Evolutionary conservation across 2,113 vertebrate species (phyloP), one percentile per base, ranked within the genome.

Genomic region (Coptodon bakossiorum): DNA sequence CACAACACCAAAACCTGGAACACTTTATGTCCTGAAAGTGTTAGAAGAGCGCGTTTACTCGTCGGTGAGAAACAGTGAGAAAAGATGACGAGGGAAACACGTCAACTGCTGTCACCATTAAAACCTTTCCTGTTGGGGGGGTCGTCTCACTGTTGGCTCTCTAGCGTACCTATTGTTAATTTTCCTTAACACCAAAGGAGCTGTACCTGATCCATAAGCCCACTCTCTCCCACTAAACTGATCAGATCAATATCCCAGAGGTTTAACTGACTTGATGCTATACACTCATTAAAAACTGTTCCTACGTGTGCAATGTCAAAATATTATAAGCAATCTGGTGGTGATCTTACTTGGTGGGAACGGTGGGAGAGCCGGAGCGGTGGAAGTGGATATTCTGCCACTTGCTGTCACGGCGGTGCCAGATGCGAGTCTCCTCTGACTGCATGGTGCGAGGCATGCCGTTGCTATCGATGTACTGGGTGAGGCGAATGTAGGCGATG

Each of bases 401-500:
- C 68, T 73, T 73, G 68, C 68, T 73, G 68, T 73, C 68, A 48
- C 68, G 68, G 68, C 68, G 68, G 68, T 73, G 68, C 68, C 68
- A 73, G 68, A 73, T 73, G 40, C 68, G 68, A 2, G 68, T 73
- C 40, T 73, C 68, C 0, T 73, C 68, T 29, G 68, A 73, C 40
- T 73, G 68, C 68, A 73, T 73, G 68, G 68, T 73, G 68, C 68
- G 68, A 45, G 68, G 68, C 68, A 73, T 73, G 40, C 68, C 68
- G 2, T 24, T 2, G 43, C 68, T 11, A 17, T 73, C 68, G 0
- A 73, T 29, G 68, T 73, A 73, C 40, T 73, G 68, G 40, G 68
- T 73, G 68, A 73, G 68, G 68, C 68, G 68, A 9, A 73, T 73
- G 68, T 73, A 73, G 9, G 68, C 68, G 2, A 73, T 73, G 40